Conservation (phyloP, 2,888 invertebrate species). For the Platypus cylindrus region DNA sequence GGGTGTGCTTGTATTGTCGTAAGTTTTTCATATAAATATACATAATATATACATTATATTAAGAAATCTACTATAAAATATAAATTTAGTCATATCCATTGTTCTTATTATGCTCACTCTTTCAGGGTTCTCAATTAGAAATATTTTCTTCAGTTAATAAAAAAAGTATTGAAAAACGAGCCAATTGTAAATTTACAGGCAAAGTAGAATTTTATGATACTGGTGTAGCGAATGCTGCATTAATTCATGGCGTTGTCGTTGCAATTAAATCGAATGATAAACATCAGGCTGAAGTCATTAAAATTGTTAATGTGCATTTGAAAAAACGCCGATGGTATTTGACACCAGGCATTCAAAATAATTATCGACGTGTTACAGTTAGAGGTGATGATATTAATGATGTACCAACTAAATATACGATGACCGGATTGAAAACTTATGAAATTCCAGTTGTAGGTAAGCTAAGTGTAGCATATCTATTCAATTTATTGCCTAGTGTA, state of each 20-base stretch:
- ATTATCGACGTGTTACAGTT: slow-evolving; percentile 49
- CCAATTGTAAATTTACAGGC: slow-evolving; percentile 47
- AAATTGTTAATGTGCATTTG: slow-evolving; percentile 46
- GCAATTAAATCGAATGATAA: slow-evolving; percentile 38
- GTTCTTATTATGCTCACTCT: slow-evolving; percentile 31
- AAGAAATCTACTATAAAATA: too few species aligned
- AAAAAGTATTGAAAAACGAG: slow-evolving; percentile 45
- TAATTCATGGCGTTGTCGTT: slow-evolving; percentile 46
- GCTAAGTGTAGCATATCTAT: too few species aligned
- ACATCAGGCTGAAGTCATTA: slow-evolving; percentile 40
- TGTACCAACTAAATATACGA: slow-evolving; percentile 52
- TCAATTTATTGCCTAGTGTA: too few species aligned
- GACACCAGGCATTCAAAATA: slow-evolving; percentile 50
- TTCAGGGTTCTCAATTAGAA: slow-evolving; percentile 41
- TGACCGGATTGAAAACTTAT: slow-evolving; percentile 51
- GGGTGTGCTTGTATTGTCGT: slow-evolving; percentile 29
- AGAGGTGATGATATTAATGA: slow-evolving; percentile 49
- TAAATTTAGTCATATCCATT: neutral
- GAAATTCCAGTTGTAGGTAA: slow-evolving; percentile 60
- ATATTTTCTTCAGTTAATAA: slow-evolving; percentile 31
- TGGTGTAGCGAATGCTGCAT: slow-evolving; percentile 45
- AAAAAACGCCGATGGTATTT: slow-evolving; percentile 42
- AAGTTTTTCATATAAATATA: slow-evolving; percentile 28
- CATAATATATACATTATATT: slow-evolving; percentile 8
- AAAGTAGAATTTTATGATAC: slow-evolving; percentile 59